These are phyloP conservation scores for Noctua janthina DNA, from an alignment of 2,888 invertebrate genomes.

Conservation along the genomic window DNA sequence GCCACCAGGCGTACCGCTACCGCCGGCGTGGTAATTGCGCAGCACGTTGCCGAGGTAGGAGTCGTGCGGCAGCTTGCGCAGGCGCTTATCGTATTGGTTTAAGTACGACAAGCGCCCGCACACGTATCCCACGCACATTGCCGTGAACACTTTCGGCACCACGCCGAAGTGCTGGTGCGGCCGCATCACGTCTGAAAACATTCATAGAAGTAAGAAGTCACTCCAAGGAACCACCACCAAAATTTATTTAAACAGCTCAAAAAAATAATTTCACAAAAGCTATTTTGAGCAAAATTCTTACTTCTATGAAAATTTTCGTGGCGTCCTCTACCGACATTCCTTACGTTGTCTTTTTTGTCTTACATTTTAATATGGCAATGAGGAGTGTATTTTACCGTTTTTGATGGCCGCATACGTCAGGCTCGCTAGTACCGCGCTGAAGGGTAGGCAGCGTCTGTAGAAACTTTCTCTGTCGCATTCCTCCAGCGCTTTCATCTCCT, in stretches of 20 bases:
- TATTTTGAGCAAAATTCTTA: constrained; percentile 70
- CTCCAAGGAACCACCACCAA: constrained; percentile 76
- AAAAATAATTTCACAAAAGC: background rate
- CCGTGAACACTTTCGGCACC: constrained; percentile 92
- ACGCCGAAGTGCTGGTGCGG: constrained; percentile 92
- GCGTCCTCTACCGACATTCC: constrained; percentile 71
- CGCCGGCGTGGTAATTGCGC: constrained; percentile 83
- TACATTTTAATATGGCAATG: constrained; percentile 8
- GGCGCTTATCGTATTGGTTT: constrained; percentile 92
- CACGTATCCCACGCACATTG: constrained; percentile 92
- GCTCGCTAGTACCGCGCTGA: constrained; percentile 91
- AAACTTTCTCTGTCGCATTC: constrained; percentile 96
- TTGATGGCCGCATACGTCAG: constrained; percentile 92
- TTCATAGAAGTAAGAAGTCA: constrained; percentile 86
- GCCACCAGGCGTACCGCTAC: constrained; percentile 8
- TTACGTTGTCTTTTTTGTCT: background rate
- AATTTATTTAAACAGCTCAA: constrained; percentile 40
- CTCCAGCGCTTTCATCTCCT: constrained; percentile 93
- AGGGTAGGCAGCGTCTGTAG: constrained; percentile 93
- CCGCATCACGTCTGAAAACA: constrained; percentile 90
- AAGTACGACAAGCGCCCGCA: constrained; percentile 94
- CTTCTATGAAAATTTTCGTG: constrained; percentile 85
- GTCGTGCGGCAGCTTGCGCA: constrained; percentile 92
- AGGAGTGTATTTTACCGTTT: constrained; percentile 84
- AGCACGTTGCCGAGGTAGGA: constrained; percentile 93